Evolutionary conservation across 2,113 vertebrate species (phyloP).

Genomic region (Tyto alba): DNA sequence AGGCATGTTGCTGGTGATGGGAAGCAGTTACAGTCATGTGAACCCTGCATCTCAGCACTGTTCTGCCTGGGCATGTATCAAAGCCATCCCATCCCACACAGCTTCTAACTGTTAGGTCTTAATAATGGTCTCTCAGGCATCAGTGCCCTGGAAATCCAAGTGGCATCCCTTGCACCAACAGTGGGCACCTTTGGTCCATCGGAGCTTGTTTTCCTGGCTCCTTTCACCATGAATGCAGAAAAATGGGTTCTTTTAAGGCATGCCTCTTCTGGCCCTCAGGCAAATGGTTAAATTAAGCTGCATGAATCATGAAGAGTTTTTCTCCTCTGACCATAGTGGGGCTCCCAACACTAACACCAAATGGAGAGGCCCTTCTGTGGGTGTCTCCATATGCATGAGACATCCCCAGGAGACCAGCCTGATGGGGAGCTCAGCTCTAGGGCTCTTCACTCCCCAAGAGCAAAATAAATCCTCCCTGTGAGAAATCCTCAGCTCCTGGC

Average conservation of each 20-base stretch:
- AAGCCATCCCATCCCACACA: neutral
- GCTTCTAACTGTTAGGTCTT: neutral
- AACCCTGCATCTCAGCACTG: neutral
- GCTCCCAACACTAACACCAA: neutral
- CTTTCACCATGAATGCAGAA: neutral
- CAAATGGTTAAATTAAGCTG: neutral
- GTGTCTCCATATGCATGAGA: accelerated
- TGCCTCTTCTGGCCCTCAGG: neutral
- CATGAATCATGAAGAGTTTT: slow-evolving; percentile 25
- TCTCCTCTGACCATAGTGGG: neutral
- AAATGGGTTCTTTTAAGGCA: neutral
- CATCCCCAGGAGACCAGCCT: neutral
- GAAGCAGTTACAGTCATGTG: accelerated
- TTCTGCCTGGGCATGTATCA: accelerated
- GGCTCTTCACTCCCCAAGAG: neutral
- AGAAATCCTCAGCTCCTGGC: neutral
- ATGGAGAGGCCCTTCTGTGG: neutral
- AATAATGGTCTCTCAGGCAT: neutral
- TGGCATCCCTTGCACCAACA: neutral
- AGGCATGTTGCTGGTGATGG: neutral
- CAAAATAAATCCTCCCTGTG: accelerated
- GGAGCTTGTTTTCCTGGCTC: neutral
- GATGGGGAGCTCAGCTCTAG: accelerated
- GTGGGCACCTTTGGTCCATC: accelerated
- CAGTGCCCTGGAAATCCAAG: accelerated